Evolutionary conservation across 2,797 vertebrate genomes (phyloP).

Genomic region (Cercopithecus diana): DNA sequence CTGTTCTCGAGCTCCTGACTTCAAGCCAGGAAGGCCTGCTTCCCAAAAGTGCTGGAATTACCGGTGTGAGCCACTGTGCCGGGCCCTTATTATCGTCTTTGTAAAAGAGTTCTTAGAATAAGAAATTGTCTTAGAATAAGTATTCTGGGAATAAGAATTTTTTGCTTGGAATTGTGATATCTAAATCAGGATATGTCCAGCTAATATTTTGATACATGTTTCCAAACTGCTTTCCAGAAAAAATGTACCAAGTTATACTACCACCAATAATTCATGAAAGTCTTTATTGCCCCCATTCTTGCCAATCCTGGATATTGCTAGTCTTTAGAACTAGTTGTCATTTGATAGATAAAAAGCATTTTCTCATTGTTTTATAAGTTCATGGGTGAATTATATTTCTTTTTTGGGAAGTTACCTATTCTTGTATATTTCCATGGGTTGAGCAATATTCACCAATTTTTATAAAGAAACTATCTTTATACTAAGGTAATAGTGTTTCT

Average conservation of each 20-base stretch:
- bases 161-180: conserved; percentile 19
- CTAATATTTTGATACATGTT: neutral
- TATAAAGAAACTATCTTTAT: neutral
- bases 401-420: neutral
- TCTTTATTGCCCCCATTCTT: neutral
- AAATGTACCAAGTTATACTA: neutral
- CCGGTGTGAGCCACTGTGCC: neutral
- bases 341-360: neutral
- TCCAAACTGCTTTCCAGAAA: conserved; percentile 50
- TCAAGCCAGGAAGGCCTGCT: neutral
- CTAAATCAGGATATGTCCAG: neutral
- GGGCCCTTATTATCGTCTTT: neutral
- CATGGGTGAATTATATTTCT: neutral
- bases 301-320: neutral
- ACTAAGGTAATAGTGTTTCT: conserved; percentile 12
- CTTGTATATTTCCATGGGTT: neutral
- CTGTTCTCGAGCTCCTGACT: neutral
- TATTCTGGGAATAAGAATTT: neutral
- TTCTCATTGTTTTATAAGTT: conserved; percentile 4
- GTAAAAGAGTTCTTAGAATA: conserved; percentile 51
- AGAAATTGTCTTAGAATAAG: neutral
- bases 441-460: neutral
- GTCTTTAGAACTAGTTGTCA: neutral
- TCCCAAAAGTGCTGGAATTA: neutral
- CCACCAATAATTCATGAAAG: neutral